phyloP scores from a whole-genome alignment of 2,888 invertebrate genomes.

The Heliconius aoede region DNA sequence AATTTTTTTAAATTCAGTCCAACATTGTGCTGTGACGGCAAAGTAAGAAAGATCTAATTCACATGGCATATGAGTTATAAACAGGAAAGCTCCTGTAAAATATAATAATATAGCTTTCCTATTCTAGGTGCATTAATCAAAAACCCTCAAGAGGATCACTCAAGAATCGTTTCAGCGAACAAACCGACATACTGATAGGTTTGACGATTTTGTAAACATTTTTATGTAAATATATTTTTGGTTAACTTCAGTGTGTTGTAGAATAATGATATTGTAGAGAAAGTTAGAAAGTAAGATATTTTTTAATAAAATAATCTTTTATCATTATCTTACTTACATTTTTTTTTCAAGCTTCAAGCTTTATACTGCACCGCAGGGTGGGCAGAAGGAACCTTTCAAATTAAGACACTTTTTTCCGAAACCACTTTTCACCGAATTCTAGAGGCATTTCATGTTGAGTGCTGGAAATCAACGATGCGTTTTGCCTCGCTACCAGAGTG shows the following conservation, averaged over 20 bases:
- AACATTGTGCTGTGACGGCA: fast-evolving
- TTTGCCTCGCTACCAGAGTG: no score
- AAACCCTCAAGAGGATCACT: conserved; percentile 61
- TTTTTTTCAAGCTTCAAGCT: no score
- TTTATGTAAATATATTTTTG: conserved; percentile 48
- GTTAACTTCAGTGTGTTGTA: conserved; percentile 27
- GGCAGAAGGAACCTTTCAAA: no score
- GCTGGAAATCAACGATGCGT: neutral
- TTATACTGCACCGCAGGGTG: no score
- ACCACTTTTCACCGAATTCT: no score
- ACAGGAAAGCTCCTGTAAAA: neutral
- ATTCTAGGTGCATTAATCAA: conserved; percentile 59
- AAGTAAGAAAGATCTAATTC: no score
- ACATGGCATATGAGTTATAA: neutral
- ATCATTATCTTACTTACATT: no score
- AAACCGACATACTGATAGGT: conserved; percentile 66
- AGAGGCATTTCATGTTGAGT: neutral
- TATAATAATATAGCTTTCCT: neutral
- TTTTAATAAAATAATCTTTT: neutral
- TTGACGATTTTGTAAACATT: conserved; percentile 68
- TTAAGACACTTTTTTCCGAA: no score
- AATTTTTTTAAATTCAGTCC: no score
- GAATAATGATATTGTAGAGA: conserved; percentile 31
- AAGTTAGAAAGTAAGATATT: neutral
- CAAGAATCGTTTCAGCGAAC: conserved; percentile 62